Evolutionary conservation across 2,113 vertebrate species (phyloP), one percentile per base, ranked within the genome.

Genomic region (Aramus guarauna): DNA sequence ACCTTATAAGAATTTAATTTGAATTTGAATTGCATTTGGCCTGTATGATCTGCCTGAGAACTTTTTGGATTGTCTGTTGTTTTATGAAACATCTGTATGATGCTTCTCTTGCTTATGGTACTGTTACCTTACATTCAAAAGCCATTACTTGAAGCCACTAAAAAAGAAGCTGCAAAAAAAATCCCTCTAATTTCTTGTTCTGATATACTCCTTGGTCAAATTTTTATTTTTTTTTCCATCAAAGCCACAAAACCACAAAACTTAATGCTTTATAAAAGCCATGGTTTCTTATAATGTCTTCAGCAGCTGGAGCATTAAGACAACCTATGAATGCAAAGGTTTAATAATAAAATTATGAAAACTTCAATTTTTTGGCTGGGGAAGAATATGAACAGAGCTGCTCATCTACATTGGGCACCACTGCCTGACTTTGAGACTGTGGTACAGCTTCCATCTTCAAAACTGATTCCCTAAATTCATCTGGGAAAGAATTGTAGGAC

Each of bases 381-480:
- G 81, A 48, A 34, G 26, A 58, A 30, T 62, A 48, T 5, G 12
- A 69, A 60, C 5, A 66, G 30, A 80, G 7, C 2, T 68, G 15
- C 22, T 72, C 11, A 24, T 24, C 16, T 43, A 22, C 27, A 16
- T 6, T 34, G 22, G 55, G 3, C 18, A 30, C 9, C 15, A n/a
- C 32, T n/a, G 12, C 7, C 62, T 39, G 24, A 43, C 36, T 24
- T 32, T 73, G 21, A 85, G 52, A 14, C 32, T 67, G 9, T 76
- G 37, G 43, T 69, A 34, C 43, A 67, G 8, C 47, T 39, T 86
- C 17, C 3, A 13, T 9, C 16, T 66, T 85, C 29, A 74, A 41
- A 90, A 60, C 41, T 2, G 2, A 62, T 18, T 71, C 2, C 39
- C 9, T 58, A 23, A 74, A 62, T 58, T 56, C 0, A 0, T 9